These are phyloP conservation scores for Hypsibius dujardini DNA, from an alignment of 1,140 invertebrate species.

Conservation along the genomic window DNA sequence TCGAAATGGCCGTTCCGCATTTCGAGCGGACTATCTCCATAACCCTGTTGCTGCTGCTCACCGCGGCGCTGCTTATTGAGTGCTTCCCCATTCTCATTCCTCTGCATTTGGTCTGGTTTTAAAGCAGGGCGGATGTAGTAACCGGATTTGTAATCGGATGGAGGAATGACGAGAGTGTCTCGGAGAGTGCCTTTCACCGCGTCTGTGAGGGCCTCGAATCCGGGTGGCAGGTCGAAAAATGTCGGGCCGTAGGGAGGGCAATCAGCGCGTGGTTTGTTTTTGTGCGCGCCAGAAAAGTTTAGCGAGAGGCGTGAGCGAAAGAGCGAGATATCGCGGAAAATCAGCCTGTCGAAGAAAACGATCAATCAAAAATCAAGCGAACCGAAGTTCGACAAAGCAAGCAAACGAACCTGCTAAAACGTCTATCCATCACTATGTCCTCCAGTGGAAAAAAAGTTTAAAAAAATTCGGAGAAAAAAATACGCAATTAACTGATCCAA, in stretches of 20 bases:
- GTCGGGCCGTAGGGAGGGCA: not conserved
- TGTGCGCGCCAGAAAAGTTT: not conserved
- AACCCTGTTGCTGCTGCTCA: too few relatives aligned
- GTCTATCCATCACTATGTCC: too few relatives aligned
- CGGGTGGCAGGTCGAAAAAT: not conserved
- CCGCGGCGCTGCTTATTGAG: not conserved
- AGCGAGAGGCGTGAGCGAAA: not conserved
- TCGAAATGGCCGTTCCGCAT: not conserved
- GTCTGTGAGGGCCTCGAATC: not conserved
- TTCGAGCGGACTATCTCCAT: too few relatives aligned
- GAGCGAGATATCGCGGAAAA: not conserved
- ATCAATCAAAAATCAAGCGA: too few relatives aligned
- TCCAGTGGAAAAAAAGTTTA: too few relatives aligned
- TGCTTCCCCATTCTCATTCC: not conserved
- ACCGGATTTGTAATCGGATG: not conserved
- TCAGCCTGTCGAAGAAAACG: too few relatives aligned
- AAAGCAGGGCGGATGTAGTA: not conserved
- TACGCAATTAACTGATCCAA: too few relatives aligned
- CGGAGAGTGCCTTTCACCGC: not conserved
- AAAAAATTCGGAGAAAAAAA: too few relatives aligned
- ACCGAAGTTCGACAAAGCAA: too few relatives aligned
- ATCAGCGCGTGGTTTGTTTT: not conserved
- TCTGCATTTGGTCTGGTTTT: not conserved
- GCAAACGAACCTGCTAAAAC: too few relatives aligned
- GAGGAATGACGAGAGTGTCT: not conserved